Evolutionary conservation across 2,113 vertebrate species (phyloP), one percentile per base, ranked within the genome.

Genomic region (Todiramphus chloris): DNA sequence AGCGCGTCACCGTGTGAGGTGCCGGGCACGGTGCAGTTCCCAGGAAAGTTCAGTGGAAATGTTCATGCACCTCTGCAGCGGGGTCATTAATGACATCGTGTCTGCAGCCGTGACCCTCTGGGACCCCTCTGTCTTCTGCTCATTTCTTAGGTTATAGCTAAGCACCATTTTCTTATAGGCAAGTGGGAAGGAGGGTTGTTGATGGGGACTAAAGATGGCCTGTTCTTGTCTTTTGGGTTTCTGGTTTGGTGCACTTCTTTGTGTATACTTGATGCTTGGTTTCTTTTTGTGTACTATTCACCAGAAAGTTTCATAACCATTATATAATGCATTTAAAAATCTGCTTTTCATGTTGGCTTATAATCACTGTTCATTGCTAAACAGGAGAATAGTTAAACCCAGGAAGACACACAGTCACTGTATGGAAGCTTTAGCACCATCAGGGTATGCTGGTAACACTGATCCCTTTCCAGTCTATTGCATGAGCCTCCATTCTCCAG

Each of bases 1-100:
- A n/a, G 35, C 0, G 5, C 0, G 0, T 76, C 27, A n/a, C 43
- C 6, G 1, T 0, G 2, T 11, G 2, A 73, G 53, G 51, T 8
- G 6, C 3, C 41, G 18, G 35, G 20, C 10, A 11, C 6, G 2
- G 4, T 12, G 3, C 24, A n/a, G n/a, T 37, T 25, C 37, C 20
- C 41, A 28, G 28, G 11, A 43, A 43, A 39, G 35, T 28, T 9
- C 24, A 33, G 50, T 39, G 69, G 67, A 41, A 59, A 24, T 3
- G 12, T 0, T 1, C 14, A 43, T 20, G 1, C 12, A 43, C 27
- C 28, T 70, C 78, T 43, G 39, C 35, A n/a, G 63, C 31, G 31
- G 10, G 7, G 10, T 37, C 46, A 19, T 1, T 2, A 13, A 5
- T 25, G 44, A 7, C 50, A 11, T 10, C 0, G 0, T 23, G 17